Evolutionary conservation across 2,888 invertebrate species (phyloP).

Genomic region (Azorinus chamasolen): DNA sequence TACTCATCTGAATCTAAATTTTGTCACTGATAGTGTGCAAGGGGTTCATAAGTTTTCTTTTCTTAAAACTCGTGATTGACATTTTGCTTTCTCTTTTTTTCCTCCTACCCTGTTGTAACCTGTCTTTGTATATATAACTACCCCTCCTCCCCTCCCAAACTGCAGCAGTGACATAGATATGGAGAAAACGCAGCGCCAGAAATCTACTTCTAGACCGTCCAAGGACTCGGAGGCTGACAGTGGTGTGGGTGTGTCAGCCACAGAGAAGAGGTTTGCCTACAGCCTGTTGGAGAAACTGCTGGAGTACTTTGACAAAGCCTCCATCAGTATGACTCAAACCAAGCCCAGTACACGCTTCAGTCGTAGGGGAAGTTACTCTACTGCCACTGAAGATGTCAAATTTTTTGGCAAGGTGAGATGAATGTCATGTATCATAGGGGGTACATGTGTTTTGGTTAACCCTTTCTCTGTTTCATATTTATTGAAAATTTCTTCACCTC

Average conservation of each 20-base stretch:
- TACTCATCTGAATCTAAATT: no score
- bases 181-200: conserved; percentile 48
- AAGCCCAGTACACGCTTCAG: conserved; percentile 99
- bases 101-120: conserved; percentile 16
- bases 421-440: no score
- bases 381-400: conserved; percentile 98
- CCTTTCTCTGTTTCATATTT: no score
- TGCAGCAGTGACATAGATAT: conserved; percentile 67
- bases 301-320: conserved; percentile 98
- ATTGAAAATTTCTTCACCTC: no score
- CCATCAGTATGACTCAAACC: conserved; percentile 93
- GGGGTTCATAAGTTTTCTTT: no score
- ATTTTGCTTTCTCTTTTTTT: conserved; percentile 43
- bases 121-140: conserved; percentile 13
- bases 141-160: conserved; percentile 33
- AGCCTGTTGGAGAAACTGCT: conserved; percentile 98
- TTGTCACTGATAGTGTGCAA: no score
- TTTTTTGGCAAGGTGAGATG: conserved; percentile 97
- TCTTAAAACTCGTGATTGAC: conserved; percentile 15
- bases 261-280: conserved; percentile 98
- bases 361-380: conserved; percentile 89
- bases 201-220: conserved; percentile 80
- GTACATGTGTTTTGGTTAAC: no score
- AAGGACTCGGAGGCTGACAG: conserved; percentile 83
- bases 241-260: conserved; percentile 89